A percentile compares a stretch with the other conserved stretches of the same genome.
Evolutionary conservation across 2,113 vertebrate genomes (phyloP).

Genomic region (Brachyhypopomus gauderio): DNA sequence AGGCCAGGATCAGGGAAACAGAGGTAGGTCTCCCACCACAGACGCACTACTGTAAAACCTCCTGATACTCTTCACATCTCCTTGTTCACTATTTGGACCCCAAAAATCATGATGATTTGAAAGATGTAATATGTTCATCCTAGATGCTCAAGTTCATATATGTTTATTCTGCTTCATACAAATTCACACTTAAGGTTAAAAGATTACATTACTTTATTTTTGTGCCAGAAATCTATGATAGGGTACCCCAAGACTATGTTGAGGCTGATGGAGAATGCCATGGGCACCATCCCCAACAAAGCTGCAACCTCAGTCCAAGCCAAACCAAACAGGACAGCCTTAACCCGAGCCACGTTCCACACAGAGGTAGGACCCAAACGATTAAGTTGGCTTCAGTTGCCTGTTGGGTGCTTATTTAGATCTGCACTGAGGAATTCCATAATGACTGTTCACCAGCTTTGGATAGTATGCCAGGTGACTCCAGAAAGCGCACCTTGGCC

Average conservation of each 20-base stretch:
- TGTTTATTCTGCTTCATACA: too few species aligned
- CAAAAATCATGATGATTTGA: too few species aligned
- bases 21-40: neutral
- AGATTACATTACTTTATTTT: neutral
- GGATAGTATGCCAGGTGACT: neutral
- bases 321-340: constrained; percentile 1
- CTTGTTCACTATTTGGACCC: neutral
- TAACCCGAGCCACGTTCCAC: neutral
- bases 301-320: neutral
- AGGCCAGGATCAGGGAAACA: neutral
- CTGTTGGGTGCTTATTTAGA: neutral
- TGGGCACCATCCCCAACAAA: neutral
- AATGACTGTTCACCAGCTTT: constrained; percentile 12
- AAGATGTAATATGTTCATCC: too few species aligned
- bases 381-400: neutral
- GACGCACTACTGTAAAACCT: neutral
- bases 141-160: too few species aligned
- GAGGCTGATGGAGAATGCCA: neutral
- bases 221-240: neutral
- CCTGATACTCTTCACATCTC: neutral
- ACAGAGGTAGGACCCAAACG: neutral
- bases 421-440: neutral
- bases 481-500: neutral
- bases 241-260: neutral
- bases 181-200: too few species aligned